Conservation (phyloP, 2,113 vertebrate species). For the Gavialis gangeticus region DNA sequence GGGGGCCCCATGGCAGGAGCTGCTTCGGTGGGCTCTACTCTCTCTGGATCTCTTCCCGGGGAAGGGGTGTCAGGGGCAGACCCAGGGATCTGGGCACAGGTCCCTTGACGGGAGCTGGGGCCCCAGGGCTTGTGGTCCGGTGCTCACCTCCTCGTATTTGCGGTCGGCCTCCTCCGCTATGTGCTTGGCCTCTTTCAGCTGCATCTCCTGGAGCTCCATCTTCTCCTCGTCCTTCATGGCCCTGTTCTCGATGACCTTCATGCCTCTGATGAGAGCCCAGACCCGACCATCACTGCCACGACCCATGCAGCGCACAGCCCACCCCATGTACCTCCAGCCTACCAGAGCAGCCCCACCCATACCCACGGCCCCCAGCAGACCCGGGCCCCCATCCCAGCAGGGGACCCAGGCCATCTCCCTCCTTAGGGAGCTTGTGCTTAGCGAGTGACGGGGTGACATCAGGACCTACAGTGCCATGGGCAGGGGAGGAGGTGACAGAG, state of each 20-base stretch:
- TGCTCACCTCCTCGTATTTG: constrained; percentile 96
- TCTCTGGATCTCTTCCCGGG: not conserved
- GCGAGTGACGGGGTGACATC: no score
- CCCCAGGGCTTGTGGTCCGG: rapidly evolving
- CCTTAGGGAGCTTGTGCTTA: no score
- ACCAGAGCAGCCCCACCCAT: not conserved
- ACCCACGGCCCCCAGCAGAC: no score
- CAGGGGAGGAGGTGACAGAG: not conserved
- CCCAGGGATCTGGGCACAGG: no score
- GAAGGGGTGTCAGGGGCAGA: no score
- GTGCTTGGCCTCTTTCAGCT: constrained; percentile 98
- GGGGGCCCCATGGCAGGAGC: not conserved
- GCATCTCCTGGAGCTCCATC: constrained; percentile 99
- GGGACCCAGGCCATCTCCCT: no score
- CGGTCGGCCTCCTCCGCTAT: constrained; percentile 98
- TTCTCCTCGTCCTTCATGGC: constrained; percentile 98
- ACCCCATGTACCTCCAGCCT: not conserved
- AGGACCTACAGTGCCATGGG: no score
- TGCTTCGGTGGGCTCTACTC: not conserved
- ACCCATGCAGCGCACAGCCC: no score
- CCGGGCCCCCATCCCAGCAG: no score
- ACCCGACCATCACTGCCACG: not conserved
- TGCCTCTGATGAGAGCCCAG: constrained; percentile 86
- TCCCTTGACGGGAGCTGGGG: not conserved
- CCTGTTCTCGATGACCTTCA: constrained; percentile 99